Evolutionary conservation across 2,888 invertebrate genomes (phyloP).

Genomic region (Scaeva pyrastri): DNA sequence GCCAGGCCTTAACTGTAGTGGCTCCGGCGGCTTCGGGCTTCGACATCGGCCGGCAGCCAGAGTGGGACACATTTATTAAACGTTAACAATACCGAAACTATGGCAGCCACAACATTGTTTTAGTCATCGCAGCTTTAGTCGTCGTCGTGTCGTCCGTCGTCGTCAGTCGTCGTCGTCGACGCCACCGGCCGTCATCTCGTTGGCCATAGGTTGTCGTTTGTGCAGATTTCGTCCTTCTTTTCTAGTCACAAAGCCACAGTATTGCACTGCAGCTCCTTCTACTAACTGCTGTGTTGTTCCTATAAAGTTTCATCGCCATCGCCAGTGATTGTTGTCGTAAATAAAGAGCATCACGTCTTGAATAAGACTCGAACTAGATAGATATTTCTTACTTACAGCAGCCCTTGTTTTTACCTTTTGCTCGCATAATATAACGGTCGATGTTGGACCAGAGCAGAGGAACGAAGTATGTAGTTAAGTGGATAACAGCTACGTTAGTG

Average conservation of each 20-base stretch:
- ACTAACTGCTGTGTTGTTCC: conserved; percentile 12
- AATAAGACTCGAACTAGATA: conserved; percentile 71
- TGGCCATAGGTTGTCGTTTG: conserved; percentile 9
- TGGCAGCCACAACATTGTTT: conserved; percentile 63
- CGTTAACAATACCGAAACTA: conserved; percentile 75
- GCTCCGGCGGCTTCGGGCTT: too few species aligned
- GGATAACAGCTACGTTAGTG: conserved; percentile 71
- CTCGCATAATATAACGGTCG: conserved; percentile 13
- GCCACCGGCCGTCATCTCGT: background rate
- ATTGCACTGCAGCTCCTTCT: conserved; percentile 16
- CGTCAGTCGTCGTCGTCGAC: conserved; percentile 10
- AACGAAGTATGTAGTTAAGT: conserved; percentile 71
- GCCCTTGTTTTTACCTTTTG: conserved; percentile 42
- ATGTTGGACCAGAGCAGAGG: conserved; percentile 5
- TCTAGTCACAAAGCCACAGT: background rate
- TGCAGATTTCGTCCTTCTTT: conserved; percentile 17
- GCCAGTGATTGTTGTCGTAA: conserved; percentile 73
- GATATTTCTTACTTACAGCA: conserved; percentile 70
- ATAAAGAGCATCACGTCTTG: conserved; percentile 75
- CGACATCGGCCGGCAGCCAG: conserved; percentile 18
- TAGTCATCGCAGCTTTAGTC: conserved; percentile 5
- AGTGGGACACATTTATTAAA: conserved; percentile 71
- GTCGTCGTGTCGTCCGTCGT: background rate
- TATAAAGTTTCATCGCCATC: conserved; percentile 38
- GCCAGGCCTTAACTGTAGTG: conserved; percentile 42